Evolutionary conservation across 2,113 vertebrate genomes (phyloP), one percentile per base, ranked within the genome.

Genomic region (Sphaerodactylus townsendi): DNA sequence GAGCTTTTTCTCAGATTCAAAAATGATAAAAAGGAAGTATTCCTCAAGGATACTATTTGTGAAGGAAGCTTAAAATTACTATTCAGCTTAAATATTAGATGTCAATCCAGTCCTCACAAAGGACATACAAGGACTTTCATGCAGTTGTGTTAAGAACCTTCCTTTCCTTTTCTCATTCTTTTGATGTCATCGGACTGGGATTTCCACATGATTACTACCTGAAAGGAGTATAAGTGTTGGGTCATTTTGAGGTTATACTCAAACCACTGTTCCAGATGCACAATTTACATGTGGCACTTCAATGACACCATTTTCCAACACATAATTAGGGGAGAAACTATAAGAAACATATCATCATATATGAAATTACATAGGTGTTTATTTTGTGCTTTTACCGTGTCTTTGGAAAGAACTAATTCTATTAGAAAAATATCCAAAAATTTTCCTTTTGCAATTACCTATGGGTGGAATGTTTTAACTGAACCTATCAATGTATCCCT

Each of bases 31-130:
- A 33, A 13, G 73, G 41, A 11, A 37, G 44, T 3, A 80, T 66
- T 33, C 46, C 68, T 83, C 39, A 9, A 14, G 44, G 48, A 23
- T 15, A 33, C 46, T 62, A 37, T 48, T 91, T 87, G 56, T 75
- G 66, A 91, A 79, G 14, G 59, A 33, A 23, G 17, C 69, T 77
- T 64, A 79, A 86, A 50, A 65, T 69, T 1, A 44, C 28, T 35
- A 88, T 56, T 85, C 56, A 79, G 64, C 73, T 35, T 37, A 86
- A 87, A 82, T 4, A 79, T 1, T 15, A 46, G 53, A 66, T 73
- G 56, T 76, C 79, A 88, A 85, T 53, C 50, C 77, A 9, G 37
- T 78, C 46, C 80, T 87, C 64, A 81, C 4, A 13, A 48, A 86
- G 70, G 0, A 6, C 4, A 48, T 0, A 48, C 1, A 64, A 71